phyloP scores from a whole-genome alignment of 30 jellyfish, hydroid and myxozoan genomes.

The Aurelia sp. region DNA sequence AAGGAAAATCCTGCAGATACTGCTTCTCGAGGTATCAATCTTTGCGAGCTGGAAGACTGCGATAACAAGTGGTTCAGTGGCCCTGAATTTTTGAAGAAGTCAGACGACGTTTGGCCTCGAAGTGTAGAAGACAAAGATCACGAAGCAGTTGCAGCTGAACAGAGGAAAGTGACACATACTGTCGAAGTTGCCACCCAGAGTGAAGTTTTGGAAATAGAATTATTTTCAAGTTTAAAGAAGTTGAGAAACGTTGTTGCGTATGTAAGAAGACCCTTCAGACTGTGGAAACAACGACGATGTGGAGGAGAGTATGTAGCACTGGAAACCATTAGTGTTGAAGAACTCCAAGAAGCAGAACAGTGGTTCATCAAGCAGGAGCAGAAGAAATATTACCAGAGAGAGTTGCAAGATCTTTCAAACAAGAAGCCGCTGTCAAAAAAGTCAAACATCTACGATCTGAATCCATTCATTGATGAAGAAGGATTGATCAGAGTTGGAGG shows the following conservation, averaged over 20 bases:
- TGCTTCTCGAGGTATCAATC: conserved; percentile 44
- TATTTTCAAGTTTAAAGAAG: conserved; percentile 51
- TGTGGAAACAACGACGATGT: conserved; percentile 32
- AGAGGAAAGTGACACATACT: conserved; percentile 32
- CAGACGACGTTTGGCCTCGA: conserved; percentile 46
- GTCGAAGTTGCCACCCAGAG: conserved; percentile 22
- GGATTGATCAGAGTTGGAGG: conserved; percentile 73
- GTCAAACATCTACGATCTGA: conserved; percentile 22
- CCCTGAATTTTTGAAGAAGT: conserved; percentile 35
- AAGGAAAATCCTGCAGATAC: conserved; percentile 57
- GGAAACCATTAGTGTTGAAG: conserved; percentile 36
- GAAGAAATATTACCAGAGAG: conserved; percentile 42
- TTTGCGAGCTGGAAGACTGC: conserved; percentile 27
- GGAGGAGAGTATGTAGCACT: conserved; percentile 12
- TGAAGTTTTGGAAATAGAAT: conserved; percentile 33
- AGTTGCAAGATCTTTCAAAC: conserved; percentile 42
- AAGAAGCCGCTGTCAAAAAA: conserved; percentile 38
- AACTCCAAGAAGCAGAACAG: conserved; percentile 55
- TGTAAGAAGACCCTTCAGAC: conserved; percentile 46
- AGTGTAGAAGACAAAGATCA: conserved; percentile 14
- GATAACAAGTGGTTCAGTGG: conserved; percentile 53
- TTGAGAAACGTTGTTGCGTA: conserved; percentile 29
- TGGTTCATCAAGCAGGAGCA: conserved; percentile 49
- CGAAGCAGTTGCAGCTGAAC: conserved; percentile 30
- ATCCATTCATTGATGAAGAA: conserved; percentile 44